Conservation (phyloP, 2,113 vertebrate species). For the Phyllostomus hastatus region DNA sequence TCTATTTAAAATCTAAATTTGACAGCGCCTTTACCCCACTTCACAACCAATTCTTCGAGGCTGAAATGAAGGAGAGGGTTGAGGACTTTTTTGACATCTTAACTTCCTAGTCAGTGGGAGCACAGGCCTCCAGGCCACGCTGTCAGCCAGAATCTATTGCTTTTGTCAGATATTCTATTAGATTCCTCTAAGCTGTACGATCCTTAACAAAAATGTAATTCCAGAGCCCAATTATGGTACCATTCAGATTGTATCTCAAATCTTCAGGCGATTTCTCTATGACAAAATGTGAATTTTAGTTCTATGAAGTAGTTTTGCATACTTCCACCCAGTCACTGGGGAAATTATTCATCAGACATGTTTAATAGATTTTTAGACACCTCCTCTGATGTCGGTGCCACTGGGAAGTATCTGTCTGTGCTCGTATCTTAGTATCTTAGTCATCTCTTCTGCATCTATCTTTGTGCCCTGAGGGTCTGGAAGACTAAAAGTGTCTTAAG, state of each 20-base stretch:
- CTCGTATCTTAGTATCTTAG: background rate
- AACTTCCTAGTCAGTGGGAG: conserved; percentile 29
- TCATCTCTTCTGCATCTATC: background rate
- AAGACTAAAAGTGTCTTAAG: background rate
- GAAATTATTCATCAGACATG: background rate
- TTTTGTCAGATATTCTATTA: conserved; percentile 64
- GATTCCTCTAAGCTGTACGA: conserved; percentile 47
- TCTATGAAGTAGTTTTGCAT: background rate
- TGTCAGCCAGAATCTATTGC: conserved; percentile 54
- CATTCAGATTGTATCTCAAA: conserved; percentile 38
- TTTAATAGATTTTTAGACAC: background rate
- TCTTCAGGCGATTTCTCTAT: background rate
- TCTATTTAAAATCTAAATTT: conserved; percentile 56
- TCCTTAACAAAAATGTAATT: conserved; percentile 60
- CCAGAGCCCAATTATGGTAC: conserved; percentile 26
- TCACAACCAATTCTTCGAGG: background rate
- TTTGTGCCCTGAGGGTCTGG: background rate
- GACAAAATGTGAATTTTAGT: conserved; percentile 25
- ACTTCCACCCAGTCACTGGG: background rate
- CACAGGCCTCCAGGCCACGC: conserved; percentile 25
- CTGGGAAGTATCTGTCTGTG: background rate
- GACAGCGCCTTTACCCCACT: background rate
- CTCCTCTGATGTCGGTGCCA: background rate
- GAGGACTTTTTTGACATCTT: conserved; percentile 46
- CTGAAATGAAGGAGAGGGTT: background rate